Conservation (phyloP, 2,888 invertebrate genomes). For the Noctua comes region DNA sequence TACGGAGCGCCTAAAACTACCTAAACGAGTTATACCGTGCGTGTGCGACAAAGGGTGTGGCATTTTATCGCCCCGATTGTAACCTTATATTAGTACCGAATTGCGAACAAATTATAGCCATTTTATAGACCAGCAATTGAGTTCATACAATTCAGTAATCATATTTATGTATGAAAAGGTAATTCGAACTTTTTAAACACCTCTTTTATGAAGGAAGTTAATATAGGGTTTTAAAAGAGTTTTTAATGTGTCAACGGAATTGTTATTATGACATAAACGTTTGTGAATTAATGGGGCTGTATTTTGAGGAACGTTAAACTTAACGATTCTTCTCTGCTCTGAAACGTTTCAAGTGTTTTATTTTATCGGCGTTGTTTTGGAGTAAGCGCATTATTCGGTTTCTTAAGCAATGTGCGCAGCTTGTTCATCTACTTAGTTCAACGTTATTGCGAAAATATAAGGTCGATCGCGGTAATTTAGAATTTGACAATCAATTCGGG, state of each 20-base stretch:
- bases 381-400: background rate
- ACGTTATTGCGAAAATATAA: background rate
- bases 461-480: no score
- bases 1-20: constrained; percentile 34
- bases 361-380: constrained; percentile 20
- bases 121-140: constrained; percentile 61
- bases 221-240: constrained; percentile 24
- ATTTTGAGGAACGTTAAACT: constrained; percentile 35
- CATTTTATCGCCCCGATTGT: constrained; percentile 61
- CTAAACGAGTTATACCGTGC: constrained; percentile 44
- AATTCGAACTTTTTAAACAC: constrained; percentile 59
- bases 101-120: constrained; percentile 69
- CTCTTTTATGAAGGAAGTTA: constrained; percentile 26
- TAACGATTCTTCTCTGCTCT: constrained; percentile 13
- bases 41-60: constrained; percentile 56
- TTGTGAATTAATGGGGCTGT: constrained; percentile 44
- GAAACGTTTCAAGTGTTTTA: constrained; percentile 13
- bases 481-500: no score
- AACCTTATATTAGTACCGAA: constrained; percentile 57
- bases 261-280: constrained; percentile 53
- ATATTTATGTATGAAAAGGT: constrained; percentile 46
- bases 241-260: constrained; percentile 53
- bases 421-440: background rate
- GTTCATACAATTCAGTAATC: constrained; percentile 55
- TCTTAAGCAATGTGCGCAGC: background rate